These are phyloP conservation scores for Arion vulgaris DNA, from an alignment of 1,140 invertebrate species.

Conservation along the genomic window DNA sequence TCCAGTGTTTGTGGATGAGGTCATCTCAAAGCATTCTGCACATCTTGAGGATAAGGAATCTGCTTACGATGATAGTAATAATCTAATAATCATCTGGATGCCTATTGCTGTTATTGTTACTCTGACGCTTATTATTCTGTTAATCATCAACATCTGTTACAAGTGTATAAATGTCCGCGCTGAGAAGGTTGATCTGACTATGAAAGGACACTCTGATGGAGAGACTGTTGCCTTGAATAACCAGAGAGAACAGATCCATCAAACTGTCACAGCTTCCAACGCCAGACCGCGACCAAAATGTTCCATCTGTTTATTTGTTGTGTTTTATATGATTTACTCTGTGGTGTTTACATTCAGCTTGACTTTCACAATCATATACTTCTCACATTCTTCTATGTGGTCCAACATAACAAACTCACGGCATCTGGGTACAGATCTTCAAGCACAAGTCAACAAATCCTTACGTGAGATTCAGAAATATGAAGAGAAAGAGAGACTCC, in stretches of 20 bases:
- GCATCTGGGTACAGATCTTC: conserved; percentile 50
- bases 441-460: conserved; percentile 42
- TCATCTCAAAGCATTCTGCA: conserved; percentile 36
- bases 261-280: conserved; percentile 12
- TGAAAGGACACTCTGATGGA: neutral
- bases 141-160: conserved; percentile 45
- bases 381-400: conserved; percentile 48
- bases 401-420: conserved; percentile 49
- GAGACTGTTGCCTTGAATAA: conserved; percentile 44
- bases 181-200: neutral
- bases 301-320: conserved; percentile 48
- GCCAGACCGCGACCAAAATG: conserved; percentile 35
- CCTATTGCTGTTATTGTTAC: conserved; percentile 50
- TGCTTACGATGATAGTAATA: neutral
- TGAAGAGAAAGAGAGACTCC: conserved; percentile 52
- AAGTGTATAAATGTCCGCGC: conserved; percentile 38
- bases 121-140: conserved; percentile 42
- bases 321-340: conserved; percentile 60
- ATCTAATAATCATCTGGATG: conserved; percentile 45
- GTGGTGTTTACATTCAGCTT: conserved; percentile 62
- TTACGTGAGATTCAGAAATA: conserved; percentile 50
- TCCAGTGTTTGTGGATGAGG: conserved; percentile 32
- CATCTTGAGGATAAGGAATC: neutral
- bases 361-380: conserved; percentile 55
- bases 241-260: conserved; percentile 24